Evolutionary conservation across 2,113 vertebrate genomes (phyloP).

Genomic region (Petrocephalus microphthalmus): DNA sequence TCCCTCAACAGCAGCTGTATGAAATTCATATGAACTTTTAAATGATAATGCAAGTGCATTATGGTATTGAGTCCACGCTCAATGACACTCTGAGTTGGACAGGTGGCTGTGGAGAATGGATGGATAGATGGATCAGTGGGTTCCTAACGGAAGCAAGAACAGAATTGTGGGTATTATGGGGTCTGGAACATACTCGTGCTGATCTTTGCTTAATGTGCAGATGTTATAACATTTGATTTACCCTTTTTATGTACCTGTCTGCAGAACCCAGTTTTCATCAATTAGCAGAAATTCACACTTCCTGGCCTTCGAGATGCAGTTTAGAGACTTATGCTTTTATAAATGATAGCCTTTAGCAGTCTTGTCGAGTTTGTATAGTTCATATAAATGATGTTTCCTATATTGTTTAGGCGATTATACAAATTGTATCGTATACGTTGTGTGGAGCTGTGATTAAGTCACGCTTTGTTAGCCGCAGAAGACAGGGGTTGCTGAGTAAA

Average conservation of each 20-base stretch:
- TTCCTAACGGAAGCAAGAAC: background rate
- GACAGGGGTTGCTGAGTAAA: background rate
- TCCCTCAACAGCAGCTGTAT: background rate
- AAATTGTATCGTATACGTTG: background rate
- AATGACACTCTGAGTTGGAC: background rate
- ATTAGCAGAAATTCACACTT: too few relatives aligned
- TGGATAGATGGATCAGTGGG: background rate
- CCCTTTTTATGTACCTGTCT: background rate
- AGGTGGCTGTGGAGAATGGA: background rate
- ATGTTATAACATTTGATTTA: too few relatives aligned
- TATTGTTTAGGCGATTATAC: background rate
- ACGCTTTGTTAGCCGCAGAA: background rate
- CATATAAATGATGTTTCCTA: too few relatives aligned
- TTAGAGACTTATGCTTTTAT: too few relatives aligned
- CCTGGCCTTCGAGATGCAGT: too few relatives aligned
- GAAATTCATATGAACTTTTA: background rate
- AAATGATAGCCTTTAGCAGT: too few relatives aligned
- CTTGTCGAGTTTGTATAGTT: too few relatives aligned
- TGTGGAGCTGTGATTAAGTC: background rate
- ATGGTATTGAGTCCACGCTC: background rate
- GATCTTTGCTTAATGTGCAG: too few relatives aligned
- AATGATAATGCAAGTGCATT: background rate
- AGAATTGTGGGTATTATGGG: background rate
- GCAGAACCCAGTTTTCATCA: background rate
- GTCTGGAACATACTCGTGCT: background rate